phyloP scores from a whole-genome alignment of 1,140 invertebrate species.

The Batillaria attramentaria region DNA sequence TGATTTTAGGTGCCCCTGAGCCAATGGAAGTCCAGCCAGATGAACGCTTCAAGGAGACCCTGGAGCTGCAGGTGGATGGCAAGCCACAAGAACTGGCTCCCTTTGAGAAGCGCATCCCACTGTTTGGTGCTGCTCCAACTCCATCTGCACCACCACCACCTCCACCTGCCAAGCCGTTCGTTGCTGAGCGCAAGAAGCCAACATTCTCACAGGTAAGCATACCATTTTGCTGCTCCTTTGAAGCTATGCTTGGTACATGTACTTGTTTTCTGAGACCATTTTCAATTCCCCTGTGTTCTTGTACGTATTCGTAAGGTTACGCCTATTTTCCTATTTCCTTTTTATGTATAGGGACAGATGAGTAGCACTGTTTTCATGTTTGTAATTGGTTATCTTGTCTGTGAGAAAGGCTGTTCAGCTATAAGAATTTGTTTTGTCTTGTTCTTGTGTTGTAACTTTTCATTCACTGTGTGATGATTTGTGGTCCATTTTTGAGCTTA shows the following conservation, averaged over 20 bases:
- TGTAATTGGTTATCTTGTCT: no score
- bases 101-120: constrained; percentile 26
- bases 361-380: no score
- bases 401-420: no score
- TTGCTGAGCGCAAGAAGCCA: constrained; percentile 19
- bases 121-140: neutral
- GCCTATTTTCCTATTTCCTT: neutral
- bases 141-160: constrained; percentile 27
- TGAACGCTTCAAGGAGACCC: constrained; percentile 14
- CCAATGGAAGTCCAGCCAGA: constrained; percentile 27
- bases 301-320: no score
- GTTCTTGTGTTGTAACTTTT: neutral
- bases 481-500: neutral
- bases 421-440: constrained; percentile 1
- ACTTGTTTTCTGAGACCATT: no score
- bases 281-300: no score
- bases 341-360: neutral
- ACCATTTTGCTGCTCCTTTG: no score
- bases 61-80: constrained; percentile 18
- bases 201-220: constrained; percentile 12
- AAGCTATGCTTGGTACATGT: no score
- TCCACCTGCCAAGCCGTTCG: constrained; percentile 2
- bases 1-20: constrained; percentile 21
- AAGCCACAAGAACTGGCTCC: constrained; percentile 20
- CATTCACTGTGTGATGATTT: neutral